Evolutionary conservation across 2,797 vertebrate species (phyloP).

Genomic region (Cichlasoma orientale): DNA sequence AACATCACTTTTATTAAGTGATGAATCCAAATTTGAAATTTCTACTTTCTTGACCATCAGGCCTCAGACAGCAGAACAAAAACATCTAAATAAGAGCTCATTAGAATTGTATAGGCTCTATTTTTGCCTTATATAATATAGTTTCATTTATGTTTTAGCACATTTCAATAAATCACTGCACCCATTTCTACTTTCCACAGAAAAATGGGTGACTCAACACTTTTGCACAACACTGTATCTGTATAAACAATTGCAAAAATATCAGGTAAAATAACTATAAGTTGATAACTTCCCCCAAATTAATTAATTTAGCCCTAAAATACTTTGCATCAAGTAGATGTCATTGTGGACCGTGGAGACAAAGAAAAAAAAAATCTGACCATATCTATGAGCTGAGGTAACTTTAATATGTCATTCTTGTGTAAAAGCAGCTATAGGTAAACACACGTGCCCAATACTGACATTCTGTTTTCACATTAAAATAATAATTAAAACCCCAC

Average conservation of each 20-base stretch:
- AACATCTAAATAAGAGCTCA: neutral
- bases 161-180: neutral
- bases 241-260: neutral
- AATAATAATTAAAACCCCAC: neutral
- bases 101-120: neutral
- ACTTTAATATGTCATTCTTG: neutral
- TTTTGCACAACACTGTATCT: neutral
- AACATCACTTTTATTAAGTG: too few species aligned
- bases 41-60: neutral
- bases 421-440: neutral
- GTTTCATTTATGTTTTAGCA: neutral
- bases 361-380: neutral
- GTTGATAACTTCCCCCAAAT: neutral
- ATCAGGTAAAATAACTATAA: neutral
- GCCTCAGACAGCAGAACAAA: neutral
- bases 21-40: neutral
- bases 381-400: neutral
- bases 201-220: neutral
- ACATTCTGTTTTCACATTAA: neutral
- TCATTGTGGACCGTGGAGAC: neutral
- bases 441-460: neutral
- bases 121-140: rapidly evolving
- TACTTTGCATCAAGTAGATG: neutral
- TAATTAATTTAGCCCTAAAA: neutral
- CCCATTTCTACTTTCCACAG: rapidly evolving